These are phyloP conservation scores for Rhagium mordax DNA, from an alignment of 2,888 invertebrate species.

Conservation along the genomic window DNA sequence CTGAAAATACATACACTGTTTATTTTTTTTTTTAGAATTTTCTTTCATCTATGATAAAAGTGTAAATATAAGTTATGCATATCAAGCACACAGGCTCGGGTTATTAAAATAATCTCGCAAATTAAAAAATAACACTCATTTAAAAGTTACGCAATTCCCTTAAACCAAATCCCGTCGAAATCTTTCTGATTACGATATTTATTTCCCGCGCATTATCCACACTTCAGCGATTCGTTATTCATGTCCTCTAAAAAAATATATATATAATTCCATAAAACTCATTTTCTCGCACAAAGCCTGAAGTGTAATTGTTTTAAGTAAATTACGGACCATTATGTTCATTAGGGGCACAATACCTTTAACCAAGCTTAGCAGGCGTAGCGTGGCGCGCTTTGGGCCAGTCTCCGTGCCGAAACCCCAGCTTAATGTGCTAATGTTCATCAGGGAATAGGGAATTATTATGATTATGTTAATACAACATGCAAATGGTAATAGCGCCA, in stretches of 20 bases:
- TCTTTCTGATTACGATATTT: neutral
- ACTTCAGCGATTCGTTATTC: neutral
- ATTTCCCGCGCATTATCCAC: neutral
- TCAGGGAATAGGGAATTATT: slow-evolving; percentile 60
- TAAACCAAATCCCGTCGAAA: neutral
- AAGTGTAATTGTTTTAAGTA: slow-evolving; percentile 46
- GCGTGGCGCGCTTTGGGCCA: slow-evolving; percentile 39
- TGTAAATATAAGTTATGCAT: neutral
- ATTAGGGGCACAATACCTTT: slow-evolving; percentile 49
- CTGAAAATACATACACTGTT: neutral
- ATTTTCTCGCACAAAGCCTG: neutral
- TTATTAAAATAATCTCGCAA: neutral
- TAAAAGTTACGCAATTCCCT: neutral
- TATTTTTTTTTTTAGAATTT: neutral
- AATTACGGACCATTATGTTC: slow-evolving; percentile 49
- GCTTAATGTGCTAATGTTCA: slow-evolving; percentile 61
- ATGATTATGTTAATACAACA: slow-evolving; percentile 63
- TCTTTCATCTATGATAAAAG: neutral
- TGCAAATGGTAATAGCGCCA: slow-evolving; percentile 51
- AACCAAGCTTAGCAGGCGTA: slow-evolving; percentile 43
- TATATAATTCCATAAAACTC: neutral
- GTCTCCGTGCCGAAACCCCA: slow-evolving; percentile 34
- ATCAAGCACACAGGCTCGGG: neutral
- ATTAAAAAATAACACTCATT: neutral
- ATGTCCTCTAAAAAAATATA: slow-evolving; percentile 36